These are phyloP conservation scores for Polyploca ridens DNA, from an alignment of 2,888 invertebrate genomes.

Conservation along the genomic window DNA sequence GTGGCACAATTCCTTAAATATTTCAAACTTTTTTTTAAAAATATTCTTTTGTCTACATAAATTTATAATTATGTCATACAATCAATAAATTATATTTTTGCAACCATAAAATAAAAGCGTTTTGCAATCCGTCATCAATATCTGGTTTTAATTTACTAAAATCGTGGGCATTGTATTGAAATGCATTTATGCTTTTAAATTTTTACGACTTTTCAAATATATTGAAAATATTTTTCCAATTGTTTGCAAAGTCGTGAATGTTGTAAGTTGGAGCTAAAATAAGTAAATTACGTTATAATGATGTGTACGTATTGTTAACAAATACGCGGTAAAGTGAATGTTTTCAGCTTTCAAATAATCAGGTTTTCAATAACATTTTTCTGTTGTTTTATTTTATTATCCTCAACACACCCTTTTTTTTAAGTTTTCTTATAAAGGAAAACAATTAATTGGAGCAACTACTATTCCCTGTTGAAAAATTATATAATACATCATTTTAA, in stretches of 20 bases:
- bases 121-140: not conserved
- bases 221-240: slow-evolving; percentile 18
- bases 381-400: slow-evolving; percentile 64
- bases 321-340: slow-evolving; percentile 52
- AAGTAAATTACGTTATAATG: slow-evolving; percentile 31
- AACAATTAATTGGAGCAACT: not conserved
- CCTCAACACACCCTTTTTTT: not conserved
- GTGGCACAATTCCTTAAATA: no score
- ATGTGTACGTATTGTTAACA: slow-evolving; percentile 30
- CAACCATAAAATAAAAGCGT: not conserved
- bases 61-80: not conserved
- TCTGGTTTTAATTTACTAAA: slow-evolving; percentile 19
- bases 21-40: no score
- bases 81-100: slow-evolving; percentile 4
- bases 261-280: slow-evolving; percentile 25
- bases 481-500: not conserved
- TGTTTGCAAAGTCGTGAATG: slow-evolving; percentile 22
- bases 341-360: slow-evolving; percentile 81
- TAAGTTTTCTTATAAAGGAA: not conserved
- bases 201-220: slow-evolving; percentile 33
- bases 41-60: no score
- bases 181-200: slow-evolving; percentile 41
- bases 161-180: slow-evolving; percentile 51
- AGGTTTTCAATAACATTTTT: slow-evolving; percentile 73
- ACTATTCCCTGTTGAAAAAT: not conserved